These are phyloP conservation scores for Camptogramma bilineatum DNA, from an alignment of 2,888 invertebrate genomes.

Conservation along the genomic window DNA sequence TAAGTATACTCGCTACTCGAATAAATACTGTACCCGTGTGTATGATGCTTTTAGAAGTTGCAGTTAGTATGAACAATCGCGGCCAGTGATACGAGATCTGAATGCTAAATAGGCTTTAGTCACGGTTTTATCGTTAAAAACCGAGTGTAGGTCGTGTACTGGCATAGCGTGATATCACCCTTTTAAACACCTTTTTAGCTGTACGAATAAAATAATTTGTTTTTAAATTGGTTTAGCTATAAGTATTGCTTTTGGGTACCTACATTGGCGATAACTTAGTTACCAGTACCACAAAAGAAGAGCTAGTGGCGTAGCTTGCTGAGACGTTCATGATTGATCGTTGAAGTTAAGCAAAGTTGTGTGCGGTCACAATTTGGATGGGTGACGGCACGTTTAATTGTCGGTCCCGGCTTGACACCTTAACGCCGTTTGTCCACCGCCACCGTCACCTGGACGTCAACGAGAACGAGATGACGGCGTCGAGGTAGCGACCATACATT, in stretches of 20 bases:
- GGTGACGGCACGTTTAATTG: no score
- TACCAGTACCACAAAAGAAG: no score
- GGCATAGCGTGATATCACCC: conserved; percentile 29
- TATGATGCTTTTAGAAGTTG: conserved; percentile 19
- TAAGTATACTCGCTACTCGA: not conserved
- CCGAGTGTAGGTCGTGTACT: conserved; percentile 52
- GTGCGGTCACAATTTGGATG: no score
- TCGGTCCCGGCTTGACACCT: no score
- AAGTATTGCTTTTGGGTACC: not conserved
- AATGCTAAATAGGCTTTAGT: conserved; percentile 78
- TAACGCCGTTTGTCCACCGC: no score
- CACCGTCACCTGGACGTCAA: no score
- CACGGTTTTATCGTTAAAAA: conserved; percentile 67
- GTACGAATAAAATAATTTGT: not conserved
- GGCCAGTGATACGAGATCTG: conserved; percentile 64
- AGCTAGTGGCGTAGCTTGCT: no score
- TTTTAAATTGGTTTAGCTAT: not conserved
- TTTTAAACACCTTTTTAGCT: not conserved
- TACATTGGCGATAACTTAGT: no score
- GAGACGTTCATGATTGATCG: no score
- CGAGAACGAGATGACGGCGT: no score
- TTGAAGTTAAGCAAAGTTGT: no score
- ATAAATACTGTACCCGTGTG: not conserved
- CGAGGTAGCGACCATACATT: no score
- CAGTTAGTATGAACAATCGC: conserved; percentile 77